These are phyloP conservation scores for Ataeniobius toweri DNA, from an alignment of 2,797 vertebrate species.

Conservation along the genomic window DNA sequence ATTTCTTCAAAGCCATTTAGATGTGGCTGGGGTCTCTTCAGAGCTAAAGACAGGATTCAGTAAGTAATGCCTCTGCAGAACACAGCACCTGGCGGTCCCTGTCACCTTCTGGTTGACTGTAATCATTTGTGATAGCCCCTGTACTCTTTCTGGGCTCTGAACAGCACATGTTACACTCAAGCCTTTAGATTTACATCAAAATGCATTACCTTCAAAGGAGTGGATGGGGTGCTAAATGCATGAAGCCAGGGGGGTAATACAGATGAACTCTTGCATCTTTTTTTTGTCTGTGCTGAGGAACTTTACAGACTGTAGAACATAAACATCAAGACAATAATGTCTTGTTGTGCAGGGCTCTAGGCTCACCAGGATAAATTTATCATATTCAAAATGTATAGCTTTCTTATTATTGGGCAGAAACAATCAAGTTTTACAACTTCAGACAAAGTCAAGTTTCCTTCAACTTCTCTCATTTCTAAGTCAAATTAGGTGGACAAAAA, in stretches of 20 bases:
- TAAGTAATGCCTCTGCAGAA: slow-evolving; percentile 69
- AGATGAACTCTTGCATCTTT: slow-evolving; percentile 59
- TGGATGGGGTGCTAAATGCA: slow-evolving; percentile 44
- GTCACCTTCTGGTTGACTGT: slow-evolving; percentile 71
- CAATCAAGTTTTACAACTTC: slow-evolving; percentile 1
- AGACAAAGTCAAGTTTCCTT: slow-evolving; percentile 13
- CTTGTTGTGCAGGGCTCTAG: neutral
- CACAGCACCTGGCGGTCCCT: slow-evolving; percentile 64
- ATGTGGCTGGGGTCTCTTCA: slow-evolving; percentile 55
- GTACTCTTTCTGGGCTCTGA: slow-evolving; percentile 56
- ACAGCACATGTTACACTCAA: slow-evolving; percentile 70
- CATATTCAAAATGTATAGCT: neutral
- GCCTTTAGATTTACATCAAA: slow-evolving; percentile 74
- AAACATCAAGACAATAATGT: slow-evolving; percentile 18
- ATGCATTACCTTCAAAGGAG: slow-evolving; percentile 65
- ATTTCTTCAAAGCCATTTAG: slow-evolving; percentile 72
- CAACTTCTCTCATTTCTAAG: slow-evolving; percentile 32
- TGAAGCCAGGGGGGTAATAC: slow-evolving; percentile 58
- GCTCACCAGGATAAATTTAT: neutral
- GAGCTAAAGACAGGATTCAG: slow-evolving; percentile 72
- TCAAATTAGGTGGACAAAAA: slow-evolving; percentile 48
- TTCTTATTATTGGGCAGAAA: neutral
- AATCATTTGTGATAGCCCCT: slow-evolving; percentile 76
- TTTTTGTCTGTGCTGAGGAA: slow-evolving; percentile 38
- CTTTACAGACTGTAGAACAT: slow-evolving; percentile 12